Evolutionary conservation across 2,888 invertebrate species (phyloP), one percentile per base, ranked within the genome.

Genomic region (Diarsia brunnea): DNA sequence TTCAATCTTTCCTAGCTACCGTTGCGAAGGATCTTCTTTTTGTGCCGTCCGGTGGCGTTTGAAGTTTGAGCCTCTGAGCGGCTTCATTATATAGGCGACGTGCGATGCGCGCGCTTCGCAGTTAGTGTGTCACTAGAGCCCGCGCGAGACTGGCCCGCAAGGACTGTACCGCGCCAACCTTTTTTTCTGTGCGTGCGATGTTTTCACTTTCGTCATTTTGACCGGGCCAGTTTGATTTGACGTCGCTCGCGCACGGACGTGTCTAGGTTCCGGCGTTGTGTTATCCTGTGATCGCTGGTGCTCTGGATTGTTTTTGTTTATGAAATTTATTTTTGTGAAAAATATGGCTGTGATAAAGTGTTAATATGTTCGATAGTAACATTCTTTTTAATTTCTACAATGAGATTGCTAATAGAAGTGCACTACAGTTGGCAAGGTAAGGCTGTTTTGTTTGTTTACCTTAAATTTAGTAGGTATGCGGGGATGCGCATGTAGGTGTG

Each of bases 181-280:
- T 96, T 96, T 95, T 96, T 95, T 96, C 94, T 95, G 95, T 93
- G 94, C 96, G 96, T 96, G 96, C 95, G 95, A 95, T 95, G 96
- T 96, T 96, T 96, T 96, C 96, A 96, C 96, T 96, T 96, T 96
- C 96, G 96, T 96, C 95, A 95, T 96, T 96, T 96, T 95, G 96
- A 96, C 96, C 95, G 95, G 95, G 95, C 96, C 96, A 96, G 96
- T 96, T 95, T 94, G 94, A 95, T 94, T 95, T 95, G 95, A 95
- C 95, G 95, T 94, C 95, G 96, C 96, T 94, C 93, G 95, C 95
- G 96, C 95, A 95, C 96, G 95, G 96, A 95, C 96, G 96, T 96
- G 95, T 93, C 93, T 95, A 92, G 93, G 93, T 94, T 93, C 93
- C 94, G 93, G 92, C 95, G 92, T 92, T 94, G 95, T 94, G 95